Percentiles rank a stretch among this genome's conserved stretches.
Evolutionary conservation across 2,888 invertebrate genomes (phyloP).

Genomic region (Drosophila pseudotakahashii): DNA sequence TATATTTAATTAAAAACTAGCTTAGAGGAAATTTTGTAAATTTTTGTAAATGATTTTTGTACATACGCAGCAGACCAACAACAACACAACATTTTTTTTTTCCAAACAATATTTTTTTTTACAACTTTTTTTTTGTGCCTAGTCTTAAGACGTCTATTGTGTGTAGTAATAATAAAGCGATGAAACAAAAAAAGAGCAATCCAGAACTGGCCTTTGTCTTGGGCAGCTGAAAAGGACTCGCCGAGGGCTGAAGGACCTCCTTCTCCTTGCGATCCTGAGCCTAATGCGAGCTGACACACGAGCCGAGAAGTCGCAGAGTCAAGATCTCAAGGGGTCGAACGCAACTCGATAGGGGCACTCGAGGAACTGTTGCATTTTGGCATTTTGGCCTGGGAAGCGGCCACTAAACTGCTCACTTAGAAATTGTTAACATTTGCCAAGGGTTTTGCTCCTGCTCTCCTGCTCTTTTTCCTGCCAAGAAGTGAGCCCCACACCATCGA

Average conservation of each 20-base stretch:
- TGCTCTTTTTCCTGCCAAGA: constrained; percentile 1
- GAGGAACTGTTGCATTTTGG: constrained; percentile 73
- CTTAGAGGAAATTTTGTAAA: constrained; percentile 60
- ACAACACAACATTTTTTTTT: constrained; percentile 19
- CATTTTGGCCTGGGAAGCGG: constrained; percentile 67
- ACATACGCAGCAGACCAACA: constrained; percentile 53
- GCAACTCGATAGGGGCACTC: constrained; percentile 33
- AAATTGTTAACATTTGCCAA: constrained; percentile 72
- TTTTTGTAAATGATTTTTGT: constrained; percentile 75
- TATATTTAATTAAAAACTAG: constrained; percentile 28
- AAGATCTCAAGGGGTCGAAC: constrained; percentile 26
- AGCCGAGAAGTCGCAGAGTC: constrained; percentile 37
- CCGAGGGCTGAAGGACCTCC: constrained; percentile 4
- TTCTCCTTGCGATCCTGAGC: constrained; percentile 43
- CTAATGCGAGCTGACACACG: constrained; percentile 75
- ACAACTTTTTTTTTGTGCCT: constrained; percentile 61
- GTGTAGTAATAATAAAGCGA: constrained; percentile 66
- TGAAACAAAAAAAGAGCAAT: constrained; percentile 48
- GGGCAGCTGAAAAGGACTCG: constrained; percentile 1
- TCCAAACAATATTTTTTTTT: constrained; percentile 39
- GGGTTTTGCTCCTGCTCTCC: constrained; percentile 6
- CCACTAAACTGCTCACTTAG: constrained; percentile 72
- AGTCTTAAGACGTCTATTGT: constrained; percentile 70
- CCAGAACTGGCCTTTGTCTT: constrained; percentile 18
- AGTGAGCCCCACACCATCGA: constrained; percentile 8